Evolutionary conservation across 2,113 vertebrate species (phyloP).

Genomic region (Limnothrissa miodon): DNA sequence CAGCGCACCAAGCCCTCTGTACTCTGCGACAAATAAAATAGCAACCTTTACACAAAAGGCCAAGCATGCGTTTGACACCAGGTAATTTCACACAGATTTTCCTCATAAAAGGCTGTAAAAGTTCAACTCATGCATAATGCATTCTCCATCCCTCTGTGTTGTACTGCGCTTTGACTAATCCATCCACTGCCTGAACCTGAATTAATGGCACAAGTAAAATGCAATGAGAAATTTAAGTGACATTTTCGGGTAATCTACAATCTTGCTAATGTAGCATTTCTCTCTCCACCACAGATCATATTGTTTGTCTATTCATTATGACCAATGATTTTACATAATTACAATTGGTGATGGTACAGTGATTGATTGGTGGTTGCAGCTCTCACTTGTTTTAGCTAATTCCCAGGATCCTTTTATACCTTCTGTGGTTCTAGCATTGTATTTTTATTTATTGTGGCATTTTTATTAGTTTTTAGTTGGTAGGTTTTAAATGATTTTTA

Average conservation of each 20-base stretch:
- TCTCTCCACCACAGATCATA: neutral
- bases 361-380: no score
- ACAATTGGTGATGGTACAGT: no score
- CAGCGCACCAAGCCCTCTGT: neutral
- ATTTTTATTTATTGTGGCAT: no score
- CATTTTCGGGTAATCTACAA: neutral
- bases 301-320: neutral
- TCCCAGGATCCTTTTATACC: no score
- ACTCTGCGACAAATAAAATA: neutral
- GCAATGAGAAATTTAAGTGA: neutral
- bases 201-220: constrained; percentile 1
- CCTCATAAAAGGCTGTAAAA: neutral
- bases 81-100: constrained; percentile 11
- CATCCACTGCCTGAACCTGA: neutral
- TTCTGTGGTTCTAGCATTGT: no score
- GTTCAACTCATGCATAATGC: constrained; percentile 12
- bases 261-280: neutral
- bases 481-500: no score
- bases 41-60: neutral
- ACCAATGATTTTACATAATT: no score
- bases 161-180: neutral
- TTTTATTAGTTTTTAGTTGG: no score
- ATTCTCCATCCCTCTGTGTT: neutral
- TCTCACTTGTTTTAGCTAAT: no score
- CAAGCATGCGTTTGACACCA: neutral